These are phyloP conservation scores for Brienomyrus brachyistius DNA, from an alignment of 2,113 vertebrate genomes.

Conservation along the genomic window DNA sequence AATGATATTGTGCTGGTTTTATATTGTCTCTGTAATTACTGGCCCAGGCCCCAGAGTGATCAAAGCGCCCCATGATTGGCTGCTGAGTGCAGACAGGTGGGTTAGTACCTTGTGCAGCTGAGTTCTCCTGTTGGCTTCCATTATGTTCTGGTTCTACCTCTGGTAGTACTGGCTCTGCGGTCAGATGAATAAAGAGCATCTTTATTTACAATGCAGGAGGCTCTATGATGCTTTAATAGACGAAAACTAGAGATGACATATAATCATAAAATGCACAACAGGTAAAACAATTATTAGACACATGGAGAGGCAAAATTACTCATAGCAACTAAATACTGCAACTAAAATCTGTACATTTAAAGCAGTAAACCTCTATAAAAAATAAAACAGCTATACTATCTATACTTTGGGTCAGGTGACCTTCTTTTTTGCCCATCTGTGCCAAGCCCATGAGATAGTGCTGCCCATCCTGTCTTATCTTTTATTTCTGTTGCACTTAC, in stretches of 20 bases:
- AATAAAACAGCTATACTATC: not conserved
- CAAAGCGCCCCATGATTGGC: not conserved
- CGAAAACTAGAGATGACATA: not conserved
- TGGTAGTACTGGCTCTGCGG: slow-evolving; percentile 62
- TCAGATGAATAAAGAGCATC: not conserved
- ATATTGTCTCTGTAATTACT: not conserved
- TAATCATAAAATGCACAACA: not conserved
- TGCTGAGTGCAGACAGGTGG: not conserved
- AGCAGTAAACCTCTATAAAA: not conserved
- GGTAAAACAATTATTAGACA: not conserved
- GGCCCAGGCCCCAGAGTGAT: not conserved
- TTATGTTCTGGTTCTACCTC: slow-evolving; percentile 68
- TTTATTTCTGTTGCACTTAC: not conserved
- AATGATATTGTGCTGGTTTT: not conserved
- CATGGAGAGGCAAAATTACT: not conserved
- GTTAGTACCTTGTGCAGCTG: slow-evolving; percentile 65
- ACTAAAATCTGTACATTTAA: not conserved
- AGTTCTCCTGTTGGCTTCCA: slow-evolving; percentile 60
- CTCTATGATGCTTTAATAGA: not conserved
- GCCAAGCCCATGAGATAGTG: not conserved
- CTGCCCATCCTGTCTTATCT: not conserved
- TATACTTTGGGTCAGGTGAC: not conserved
- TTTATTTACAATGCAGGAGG: not conserved
- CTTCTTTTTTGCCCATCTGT: not conserved
- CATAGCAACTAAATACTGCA: not conserved